A percentile compares a stretch with the other conserved stretches of the same genome.
phyloP scores from a whole-genome alignment of 2,797 vertebrate genomes.

The Notolepis coatsorum region DNA sequence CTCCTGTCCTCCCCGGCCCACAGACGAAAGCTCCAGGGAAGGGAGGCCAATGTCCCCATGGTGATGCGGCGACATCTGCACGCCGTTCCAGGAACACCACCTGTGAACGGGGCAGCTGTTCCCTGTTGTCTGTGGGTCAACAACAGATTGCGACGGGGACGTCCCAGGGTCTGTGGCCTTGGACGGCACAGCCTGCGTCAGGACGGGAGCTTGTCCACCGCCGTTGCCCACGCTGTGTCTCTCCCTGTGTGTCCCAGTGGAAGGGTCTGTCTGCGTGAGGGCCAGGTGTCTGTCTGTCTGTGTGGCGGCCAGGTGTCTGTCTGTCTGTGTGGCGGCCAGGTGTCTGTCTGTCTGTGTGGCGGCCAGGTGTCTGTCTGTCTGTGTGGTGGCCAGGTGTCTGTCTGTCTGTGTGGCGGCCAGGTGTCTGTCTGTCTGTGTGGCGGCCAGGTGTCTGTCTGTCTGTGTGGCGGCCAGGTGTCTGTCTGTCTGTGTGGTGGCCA shows the following conservation, averaged over 20 bases:
- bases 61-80: slow-evolving; percentile 40
- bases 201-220: neutral
- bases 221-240: neutral
- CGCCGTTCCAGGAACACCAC: slow-evolving; percentile 39
- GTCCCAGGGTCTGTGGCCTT: slow-evolving; percentile 18
- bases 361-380: neutral
- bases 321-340: neutral
- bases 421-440: neutral
- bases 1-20: slow-evolving; percentile 32
- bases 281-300: neutral
- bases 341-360: neutral
- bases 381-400: neutral
- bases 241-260: neutral
- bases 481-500: neutral
- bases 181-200: neutral
- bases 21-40: slow-evolving; percentile 44
- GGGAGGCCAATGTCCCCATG: slow-evolving; percentile 50
- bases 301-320: too few relatives aligned
- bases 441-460: neutral
- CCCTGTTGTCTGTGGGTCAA: slow-evolving; percentile 63
- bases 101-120: slow-evolving; percentile 60
- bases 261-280: neutral
- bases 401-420: neutral
- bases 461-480: neutral
- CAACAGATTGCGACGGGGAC: slow-evolving; percentile 11